phyloP scores from a whole-genome alignment of 2,113 vertebrate species.

The Xenopus tropicalis region UCB_Xtro_10.0 CM004445.2:51412001-51412500 shows the following conservation, averaged over 20 bases:
- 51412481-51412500: conserved; percentile 45
- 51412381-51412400: conserved; percentile 52
- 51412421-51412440: conserved; percentile 55
- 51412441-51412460: conserved; percentile 51
- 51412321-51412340: conserved; percentile 55
- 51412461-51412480: conserved; percentile 53
- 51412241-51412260: not conserved
- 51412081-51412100: too few relatives aligned
- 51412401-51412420: conserved; percentile 48
- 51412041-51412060: too few relatives aligned
- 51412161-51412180: too few relatives aligned
- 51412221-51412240: too few relatives aligned
- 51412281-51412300: conserved; percentile 56
- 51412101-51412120: too few relatives aligned
- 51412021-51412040: too few relatives aligned
- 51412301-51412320: conserved; percentile 57
- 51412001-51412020: too few relatives aligned
- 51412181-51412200: too few relatives aligned
- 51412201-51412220: too few relatives aligned
- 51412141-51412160: too few relatives aligned
- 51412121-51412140: too few relatives aligned
- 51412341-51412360: conserved; percentile 57
- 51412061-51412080: too few relatives aligned
- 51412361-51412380: conserved; percentile 56
- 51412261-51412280: conserved; percentile 50